These are phyloP conservation scores for Siniperca chuatsi DNA, from an alignment of 2,113 vertebrate genomes.

Conservation along the genomic window DNA sequence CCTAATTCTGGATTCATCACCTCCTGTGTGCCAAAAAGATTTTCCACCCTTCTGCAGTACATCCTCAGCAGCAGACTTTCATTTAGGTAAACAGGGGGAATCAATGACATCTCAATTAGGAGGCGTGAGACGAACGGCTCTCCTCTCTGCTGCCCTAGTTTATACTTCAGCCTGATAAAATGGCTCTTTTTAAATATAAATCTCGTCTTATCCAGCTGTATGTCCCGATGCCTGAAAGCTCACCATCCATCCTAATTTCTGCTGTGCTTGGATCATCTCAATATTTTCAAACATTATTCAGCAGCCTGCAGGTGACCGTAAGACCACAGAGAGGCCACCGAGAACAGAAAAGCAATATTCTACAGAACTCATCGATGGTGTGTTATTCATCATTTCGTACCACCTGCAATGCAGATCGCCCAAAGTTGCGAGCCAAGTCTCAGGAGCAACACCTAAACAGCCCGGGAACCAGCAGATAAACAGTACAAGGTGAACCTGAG, in stretches of 20 bases:
- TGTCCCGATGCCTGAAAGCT: background rate
- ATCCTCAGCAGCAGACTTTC: background rate
- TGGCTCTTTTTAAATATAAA: background rate
- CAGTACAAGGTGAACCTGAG: too few species aligned
- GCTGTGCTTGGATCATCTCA: background rate
- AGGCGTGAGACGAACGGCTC: constrained; percentile 16
- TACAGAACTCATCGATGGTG: background rate
- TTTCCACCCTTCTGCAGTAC: background rate
- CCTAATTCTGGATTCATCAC: constrained; percentile 4
- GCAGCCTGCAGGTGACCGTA: background rate
- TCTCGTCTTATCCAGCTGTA: background rate
- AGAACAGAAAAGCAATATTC: constrained; percentile 6
- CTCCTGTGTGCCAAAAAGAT: constrained; percentile 25
- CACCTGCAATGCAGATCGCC: background rate
- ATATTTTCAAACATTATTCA: background rate
- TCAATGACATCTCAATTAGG: constrained; percentile 50
- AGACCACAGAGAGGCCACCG: background rate
- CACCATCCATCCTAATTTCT: constrained; percentile 9
- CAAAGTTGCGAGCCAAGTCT: background rate
- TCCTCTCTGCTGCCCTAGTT: constrained; percentile 29
- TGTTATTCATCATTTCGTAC: constrained; percentile 25
- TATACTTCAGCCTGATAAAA: constrained; percentile 22
- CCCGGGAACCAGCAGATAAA: background rate
- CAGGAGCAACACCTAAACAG: background rate
- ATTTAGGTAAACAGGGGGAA: constrained; percentile 31